Percentiles rank a stretch among this genome's conserved stretches.
phyloP scores from a whole-genome alignment of 2,797 vertebrate species.

The Calcarius lapponicus region DNA sequence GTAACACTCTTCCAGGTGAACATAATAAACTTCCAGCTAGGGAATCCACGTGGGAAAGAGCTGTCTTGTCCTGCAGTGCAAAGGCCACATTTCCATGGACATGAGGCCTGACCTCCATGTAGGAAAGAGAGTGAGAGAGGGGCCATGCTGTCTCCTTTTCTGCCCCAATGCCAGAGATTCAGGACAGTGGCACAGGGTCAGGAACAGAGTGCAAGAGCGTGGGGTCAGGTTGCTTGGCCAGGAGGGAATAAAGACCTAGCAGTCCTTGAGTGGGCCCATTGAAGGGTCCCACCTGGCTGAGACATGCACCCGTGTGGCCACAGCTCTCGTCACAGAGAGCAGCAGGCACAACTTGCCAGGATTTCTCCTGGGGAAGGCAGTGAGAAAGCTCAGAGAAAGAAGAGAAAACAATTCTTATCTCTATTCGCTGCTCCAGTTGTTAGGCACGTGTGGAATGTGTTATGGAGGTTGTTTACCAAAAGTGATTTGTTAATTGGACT shows the following conservation, averaged over 20 bases:
- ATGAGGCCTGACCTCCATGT: rapidly evolving
- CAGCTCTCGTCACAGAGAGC: not conserved
- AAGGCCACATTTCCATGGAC: not conserved
- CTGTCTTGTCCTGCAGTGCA: not conserved
- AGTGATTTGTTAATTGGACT: not conserved
- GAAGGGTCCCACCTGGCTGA: not conserved
- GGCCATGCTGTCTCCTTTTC: rapidly evolving
- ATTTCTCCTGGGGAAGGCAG: not conserved
- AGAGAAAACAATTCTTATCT: not conserved
- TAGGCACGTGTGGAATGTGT: not conserved
- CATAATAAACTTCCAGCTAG: not conserved
- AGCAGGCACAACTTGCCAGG: not conserved
- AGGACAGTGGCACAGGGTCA: rapidly evolving
- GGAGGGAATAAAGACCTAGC: not conserved
- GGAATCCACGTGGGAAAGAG: not conserved
- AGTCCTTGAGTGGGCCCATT: not conserved
- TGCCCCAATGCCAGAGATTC: not conserved
- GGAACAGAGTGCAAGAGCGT: not conserved
- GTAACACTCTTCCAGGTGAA: not conserved
- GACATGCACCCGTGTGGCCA: not conserved
- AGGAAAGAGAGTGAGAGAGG: not conserved
- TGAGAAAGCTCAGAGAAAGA: not conserved
- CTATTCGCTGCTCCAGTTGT: not conserved
- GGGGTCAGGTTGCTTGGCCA: not conserved
- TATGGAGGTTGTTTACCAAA: not conserved